Evolutionary conservation across 2,113 vertebrate genomes (phyloP), one percentile per base, ranked within the genome.

Genomic region (Onychostoma macrolepis): DNA sequence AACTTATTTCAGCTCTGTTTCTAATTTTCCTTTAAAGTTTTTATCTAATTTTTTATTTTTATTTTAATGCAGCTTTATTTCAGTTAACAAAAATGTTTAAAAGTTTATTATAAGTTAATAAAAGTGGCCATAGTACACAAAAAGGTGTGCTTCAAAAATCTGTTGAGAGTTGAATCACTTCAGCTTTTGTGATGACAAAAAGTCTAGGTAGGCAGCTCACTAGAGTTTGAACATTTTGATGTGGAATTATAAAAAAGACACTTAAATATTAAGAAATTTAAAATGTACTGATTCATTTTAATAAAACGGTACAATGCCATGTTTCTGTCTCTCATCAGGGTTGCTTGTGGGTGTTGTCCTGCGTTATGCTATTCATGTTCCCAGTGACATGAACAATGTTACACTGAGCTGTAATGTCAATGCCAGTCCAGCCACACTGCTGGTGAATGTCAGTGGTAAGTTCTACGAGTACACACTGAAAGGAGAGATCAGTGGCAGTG

Each of bases 381-480:
- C 97, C 48, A 94, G 96, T 0, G 97, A 98, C 1, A 91, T 96
- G 53, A 97, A 93, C 93, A 97, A 97, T 0, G 92, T 96, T 30
- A 97, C 97, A 0, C 88, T 97, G 91, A 97, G 94, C 93, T 99
- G 98, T 91, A 95, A 96, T 1, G 94, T 99, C 77, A 97, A 97
- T 72, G 94, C 95, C 88, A 99, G 97, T 80, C 97, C 98, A 0
- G 94, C 97, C 89, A 99, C 97, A 0, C 94, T 99, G 92, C 94
- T 99, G 88, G 95, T 99, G 41, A 99, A 99, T 0, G 93, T 98
- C 93, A 98, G 97, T 0, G 97, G 98, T 2, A 98, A 97, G 86
- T 98, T 95, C 94, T 99, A 98, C 0, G 98, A 99, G 91, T 99
- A 99, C 92, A 99, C 95, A 0, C 94, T 99, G 91, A 99, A 98